phyloP scores from a whole-genome alignment of 2,113 vertebrate species.

The Alectura lathami region DNA sequence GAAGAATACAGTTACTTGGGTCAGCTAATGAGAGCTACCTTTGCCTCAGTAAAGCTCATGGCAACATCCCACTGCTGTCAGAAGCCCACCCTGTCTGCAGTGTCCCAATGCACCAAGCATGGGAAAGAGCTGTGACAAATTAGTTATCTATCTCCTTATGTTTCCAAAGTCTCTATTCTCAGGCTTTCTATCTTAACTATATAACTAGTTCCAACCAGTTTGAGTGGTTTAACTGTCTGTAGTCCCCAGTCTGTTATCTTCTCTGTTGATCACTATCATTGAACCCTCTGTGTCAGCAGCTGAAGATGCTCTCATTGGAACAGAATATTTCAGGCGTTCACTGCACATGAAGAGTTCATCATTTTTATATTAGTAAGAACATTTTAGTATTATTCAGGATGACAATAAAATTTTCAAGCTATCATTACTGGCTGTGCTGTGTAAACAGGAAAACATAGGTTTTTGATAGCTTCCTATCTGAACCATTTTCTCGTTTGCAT shows the following conservation, averaged over 20 bases:
- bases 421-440: neutral
- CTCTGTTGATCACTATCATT: neutral
- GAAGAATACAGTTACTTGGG: neutral
- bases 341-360: neutral
- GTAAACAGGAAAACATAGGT: slow-evolving; percentile 74
- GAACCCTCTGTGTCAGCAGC: neutral
- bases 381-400: neutral
- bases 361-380: neutral
- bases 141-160: neutral
- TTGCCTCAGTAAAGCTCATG: neutral
- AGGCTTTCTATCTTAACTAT: neutral
- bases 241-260: neutral
- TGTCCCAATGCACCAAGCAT: neutral
- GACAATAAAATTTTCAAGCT: neutral
- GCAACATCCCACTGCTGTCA: neutral
- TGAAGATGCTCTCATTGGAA: neutral
- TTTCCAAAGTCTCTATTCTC: neutral
- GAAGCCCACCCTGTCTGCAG: rapidly evolving
- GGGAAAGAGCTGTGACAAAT: neutral
- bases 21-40: neutral
- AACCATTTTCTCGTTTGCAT: slow-evolving; percentile 4
- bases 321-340: neutral
- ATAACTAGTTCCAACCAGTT: neutral
- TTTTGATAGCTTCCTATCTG: slow-evolving; percentile 64
- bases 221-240: neutral